Evolutionary conservation across 1,140 invertebrate species (phyloP), one percentile per base, ranked within the genome.

Genomic region (Octopus sinensis): DNA sequence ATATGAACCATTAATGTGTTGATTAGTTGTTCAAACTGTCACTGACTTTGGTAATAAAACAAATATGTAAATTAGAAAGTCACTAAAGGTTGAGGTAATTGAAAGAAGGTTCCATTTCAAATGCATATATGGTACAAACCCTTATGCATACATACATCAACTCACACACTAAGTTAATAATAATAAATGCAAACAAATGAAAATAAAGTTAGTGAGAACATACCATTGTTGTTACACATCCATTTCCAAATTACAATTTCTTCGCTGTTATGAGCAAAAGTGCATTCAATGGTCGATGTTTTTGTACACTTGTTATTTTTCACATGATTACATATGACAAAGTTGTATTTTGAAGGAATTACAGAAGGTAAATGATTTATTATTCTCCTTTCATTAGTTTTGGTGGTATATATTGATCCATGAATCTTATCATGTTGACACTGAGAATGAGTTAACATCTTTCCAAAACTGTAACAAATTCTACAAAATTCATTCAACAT

Each of bases 251-350:
- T 82, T 4, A 97, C 95, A 13, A 96, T 91, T 90, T 98, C 96
- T 84, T 96, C 95, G 82, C 95, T 94, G 43, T 94, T 95, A 90
- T 98, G 96, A 30, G 96, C 96, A 92, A 96, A 97, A 88, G 53
- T 85, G 85, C 52, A 87, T 84, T 10, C 85, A 83, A 56, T 73
- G 53, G 30, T 85, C 86, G 12, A 88, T 85, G 23, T 82, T 85
- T 54, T 77, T 82, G 4, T 88, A 87, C 43, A 89, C 62, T 12
- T 83, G 83, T 62, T 86, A 82, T 53, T 89, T 82, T 80, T 88
- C 86, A 78, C 86, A 88, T 23, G 4, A 9, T 62, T 62, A 17
- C 56, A 62, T 1, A 62, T 62, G 9, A 62, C 1, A 17, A 62
- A 62, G 86, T 84, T 17, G 84, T 81, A 5, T 85, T 82, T 71